Percentiles rank a stretch among this genome's conserved stretches.
Evolutionary conservation across 2,888 invertebrate genomes (phyloP).

Genomic region (Biston betularia): DNA sequence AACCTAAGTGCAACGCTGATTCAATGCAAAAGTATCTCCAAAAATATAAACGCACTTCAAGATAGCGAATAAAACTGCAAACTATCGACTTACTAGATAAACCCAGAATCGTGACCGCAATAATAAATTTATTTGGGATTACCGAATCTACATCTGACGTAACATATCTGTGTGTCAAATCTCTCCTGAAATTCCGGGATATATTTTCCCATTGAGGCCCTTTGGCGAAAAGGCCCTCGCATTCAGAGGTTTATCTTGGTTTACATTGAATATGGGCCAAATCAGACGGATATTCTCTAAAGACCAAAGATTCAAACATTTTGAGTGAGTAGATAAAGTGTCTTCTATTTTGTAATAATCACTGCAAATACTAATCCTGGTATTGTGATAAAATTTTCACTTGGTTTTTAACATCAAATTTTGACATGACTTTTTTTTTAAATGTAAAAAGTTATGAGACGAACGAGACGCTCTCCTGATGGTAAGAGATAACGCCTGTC

Average conservation of each 20-base stretch:
- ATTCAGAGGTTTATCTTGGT: conserved; percentile 30
- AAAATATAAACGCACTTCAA: no score
- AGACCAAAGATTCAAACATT: conserved; percentile 18
- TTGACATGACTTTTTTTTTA: no score
- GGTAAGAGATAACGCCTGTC: no score
- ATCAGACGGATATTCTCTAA: conserved; percentile 29
- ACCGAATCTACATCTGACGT: conserved; percentile 7
- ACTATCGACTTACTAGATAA: neutral
- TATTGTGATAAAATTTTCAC: neutral
- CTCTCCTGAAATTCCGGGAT: conserved; percentile 12
- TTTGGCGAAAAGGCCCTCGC: conserved; percentile 24
- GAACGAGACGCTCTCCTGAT: no score
- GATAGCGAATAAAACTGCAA: neutral
- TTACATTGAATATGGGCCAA: conserved; percentile 31
- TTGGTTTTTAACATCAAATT: neutral
- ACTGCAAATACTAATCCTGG: neutral
- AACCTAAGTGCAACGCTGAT: no score
- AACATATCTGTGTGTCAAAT: conserved; percentile 6
- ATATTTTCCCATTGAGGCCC: conserved; percentile 30
- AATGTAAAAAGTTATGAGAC: no score
- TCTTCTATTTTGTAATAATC: neutral
- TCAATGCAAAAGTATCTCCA: no score
- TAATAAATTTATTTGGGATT: conserved; percentile 6
- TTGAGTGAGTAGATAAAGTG: conserved; percentile 6
- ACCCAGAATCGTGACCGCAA: neutral